Evolutionary conservation across 2,888 invertebrate genomes (phyloP).

Genomic region (Taphrorychus bicolor): DNA sequence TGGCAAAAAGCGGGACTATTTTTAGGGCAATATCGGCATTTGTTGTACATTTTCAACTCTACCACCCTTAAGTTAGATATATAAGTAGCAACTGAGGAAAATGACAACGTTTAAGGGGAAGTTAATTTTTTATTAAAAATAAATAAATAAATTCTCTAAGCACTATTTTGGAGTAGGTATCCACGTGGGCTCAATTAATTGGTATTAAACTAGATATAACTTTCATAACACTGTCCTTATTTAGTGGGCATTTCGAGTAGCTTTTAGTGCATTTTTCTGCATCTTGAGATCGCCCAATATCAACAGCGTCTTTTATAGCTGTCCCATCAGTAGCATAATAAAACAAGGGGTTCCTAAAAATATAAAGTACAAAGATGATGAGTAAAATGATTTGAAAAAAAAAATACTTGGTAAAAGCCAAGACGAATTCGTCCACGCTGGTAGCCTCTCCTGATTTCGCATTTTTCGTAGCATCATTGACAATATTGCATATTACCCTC

Average conservation of each 20-base stretch:
- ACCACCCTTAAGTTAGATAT: too few species aligned
- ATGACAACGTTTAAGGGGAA: too few species aligned
- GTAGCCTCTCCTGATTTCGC: conserved; percentile 68
- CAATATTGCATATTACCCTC: conserved; percentile 74
- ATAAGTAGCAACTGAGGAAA: too few species aligned
- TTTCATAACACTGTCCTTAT: conserved; percentile 71
- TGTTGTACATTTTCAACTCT: too few species aligned
- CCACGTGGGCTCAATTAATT: neutral
- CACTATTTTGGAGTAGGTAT: too few species aligned
- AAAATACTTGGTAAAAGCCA: conserved; percentile 71
- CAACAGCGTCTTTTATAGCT: conserved; percentile 72
- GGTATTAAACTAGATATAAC: conserved; percentile 74
- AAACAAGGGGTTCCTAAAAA: conserved; percentile 70
- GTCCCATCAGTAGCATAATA: conserved; percentile 76
- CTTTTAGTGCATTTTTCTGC: conserved; percentile 66
- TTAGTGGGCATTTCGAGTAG: conserved; percentile 73
- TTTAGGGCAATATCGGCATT: too few species aligned
- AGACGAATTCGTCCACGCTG: conserved; percentile 69
- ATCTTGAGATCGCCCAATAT: conserved; percentile 66
- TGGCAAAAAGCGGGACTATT: too few species aligned
- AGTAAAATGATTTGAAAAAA: conserved; percentile 48
- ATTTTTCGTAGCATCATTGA: conserved; percentile 73
- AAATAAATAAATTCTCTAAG: too few species aligned
- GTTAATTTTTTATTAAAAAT: too few species aligned
- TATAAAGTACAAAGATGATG: neutral